Evolutionary conservation across 2,888 invertebrate genomes (phyloP).

Genomic region (Mythimna impura): DNA sequence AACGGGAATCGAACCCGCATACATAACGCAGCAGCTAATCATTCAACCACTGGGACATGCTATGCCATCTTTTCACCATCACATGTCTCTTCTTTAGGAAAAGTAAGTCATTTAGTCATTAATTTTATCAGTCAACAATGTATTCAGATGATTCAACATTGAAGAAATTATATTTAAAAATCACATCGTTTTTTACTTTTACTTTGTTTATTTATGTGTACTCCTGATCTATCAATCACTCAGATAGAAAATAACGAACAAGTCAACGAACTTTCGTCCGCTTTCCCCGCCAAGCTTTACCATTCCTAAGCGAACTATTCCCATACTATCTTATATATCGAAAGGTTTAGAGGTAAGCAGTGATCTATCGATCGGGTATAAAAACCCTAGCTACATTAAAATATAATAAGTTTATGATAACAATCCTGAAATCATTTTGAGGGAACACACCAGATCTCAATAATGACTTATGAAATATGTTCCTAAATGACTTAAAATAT

Average conservation of each 20-base stretch:
- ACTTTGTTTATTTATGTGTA: conserved; percentile 30
- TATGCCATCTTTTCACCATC: too few relatives aligned
- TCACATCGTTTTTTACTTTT: conserved; percentile 1
- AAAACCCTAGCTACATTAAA: neutral
- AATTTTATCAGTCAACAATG: conserved; percentile 20
- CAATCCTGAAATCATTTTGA: too few relatives aligned
- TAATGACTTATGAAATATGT: too few relatives aligned
- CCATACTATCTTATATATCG: neutral
- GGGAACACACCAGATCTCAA: too few relatives aligned
- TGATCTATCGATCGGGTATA: neutral
- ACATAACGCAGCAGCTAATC: too few relatives aligned
- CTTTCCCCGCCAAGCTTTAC: conserved; percentile 7
- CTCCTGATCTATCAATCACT: conserved; percentile 43
- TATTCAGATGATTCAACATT: conserved; percentile 13
- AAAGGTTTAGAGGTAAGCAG: too few relatives aligned
- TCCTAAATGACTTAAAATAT: too few relatives aligned
- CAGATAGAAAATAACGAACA: conserved; percentile 31
- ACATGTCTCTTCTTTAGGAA: neutral
- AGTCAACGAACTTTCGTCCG: conserved; percentile 38
- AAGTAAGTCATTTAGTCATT: conserved; percentile 1
- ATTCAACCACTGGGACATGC: too few relatives aligned
- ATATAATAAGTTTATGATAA: too few relatives aligned
- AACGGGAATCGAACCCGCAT: too few relatives aligned
- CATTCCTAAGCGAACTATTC: neutral
- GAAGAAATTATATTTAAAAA: conserved; percentile 13